These are phyloP conservation scores for Megalurothrips usitatus DNA, from an alignment of 2,888 invertebrate species.

Conservation along the genomic window DNA sequence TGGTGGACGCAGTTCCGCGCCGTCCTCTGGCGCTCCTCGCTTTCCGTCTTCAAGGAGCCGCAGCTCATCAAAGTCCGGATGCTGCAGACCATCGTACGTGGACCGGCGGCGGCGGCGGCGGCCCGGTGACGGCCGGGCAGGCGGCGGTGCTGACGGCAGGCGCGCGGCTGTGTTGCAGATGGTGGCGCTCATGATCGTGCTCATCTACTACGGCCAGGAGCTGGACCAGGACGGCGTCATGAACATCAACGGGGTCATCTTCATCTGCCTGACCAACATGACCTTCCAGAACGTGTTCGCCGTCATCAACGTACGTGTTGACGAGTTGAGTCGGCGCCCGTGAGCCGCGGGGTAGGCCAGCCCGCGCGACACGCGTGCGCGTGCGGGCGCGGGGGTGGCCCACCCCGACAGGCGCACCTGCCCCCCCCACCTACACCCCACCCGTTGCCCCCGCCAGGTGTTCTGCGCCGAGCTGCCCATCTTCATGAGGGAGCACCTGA, in stretches of 20 bases:
- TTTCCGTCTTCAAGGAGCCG: constrained; percentile 85
- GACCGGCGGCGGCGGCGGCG: no score
- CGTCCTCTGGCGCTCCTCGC: constrained; percentile 85
- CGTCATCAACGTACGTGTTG: constrained; percentile 76
- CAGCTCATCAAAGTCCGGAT: constrained; percentile 83
- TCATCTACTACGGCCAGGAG: constrained; percentile 79
- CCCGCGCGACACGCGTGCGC: no score
- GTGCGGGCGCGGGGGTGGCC: no score
- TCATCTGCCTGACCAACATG: constrained; percentile 85
- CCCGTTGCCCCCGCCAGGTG: constrained; percentile 55
- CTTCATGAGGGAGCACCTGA: constrained; percentile 81
- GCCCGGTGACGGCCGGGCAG: no score
- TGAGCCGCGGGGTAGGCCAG: no score
- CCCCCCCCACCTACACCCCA: no score
- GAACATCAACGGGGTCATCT: constrained; percentile 91
- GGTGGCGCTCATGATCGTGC: constrained; percentile 79
- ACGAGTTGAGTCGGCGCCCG: no score
- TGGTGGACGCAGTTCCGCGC: constrained; percentile 87
- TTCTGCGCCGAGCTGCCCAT: constrained; percentile 86
- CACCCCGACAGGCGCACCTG: no score
- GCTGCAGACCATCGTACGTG: constrained; percentile 79
- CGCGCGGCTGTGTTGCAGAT: no score
- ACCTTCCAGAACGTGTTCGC: constrained; percentile 94
- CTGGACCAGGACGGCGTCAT: constrained; percentile 83
- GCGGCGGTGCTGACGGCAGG: no score